Evolutionary conservation across 2,888 invertebrate genomes (phyloP), one percentile per base, ranked within the genome.

Genomic region (Thera obeliscata): DNA sequence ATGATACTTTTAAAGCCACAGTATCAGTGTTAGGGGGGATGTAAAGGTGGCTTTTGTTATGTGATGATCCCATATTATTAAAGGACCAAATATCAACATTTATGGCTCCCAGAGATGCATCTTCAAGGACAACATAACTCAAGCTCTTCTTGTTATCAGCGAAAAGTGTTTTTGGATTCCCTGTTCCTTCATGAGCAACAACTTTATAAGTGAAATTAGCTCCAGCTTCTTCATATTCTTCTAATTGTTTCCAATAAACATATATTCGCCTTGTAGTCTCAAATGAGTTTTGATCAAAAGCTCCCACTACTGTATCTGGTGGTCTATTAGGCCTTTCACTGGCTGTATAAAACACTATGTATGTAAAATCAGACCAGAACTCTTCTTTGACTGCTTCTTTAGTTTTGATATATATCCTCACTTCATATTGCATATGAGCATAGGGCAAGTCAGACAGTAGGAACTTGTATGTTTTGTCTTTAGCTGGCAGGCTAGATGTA

Each of bases 231-330:
- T 96, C 94, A 81, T 94, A 94, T 56, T 94, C 94, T 33, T 95
- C 94, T 61, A 98, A 94, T 73, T 96, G 95, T 81, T 96, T 95
- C 97, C 98, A 98, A 84, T 97, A 98, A 35, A 98, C 89, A 82
- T 95, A 95, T 54, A 97, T 91, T 63, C 95, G 94, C 72, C 96
- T 92, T 69, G 94, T 93, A 50, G 88, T 86, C 33, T 93, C 89
- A 78, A 86, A 94, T 61, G 85, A 85, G 88, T 90, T 88, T 73
- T 96, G 94, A 83, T 96, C 95, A 83, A 97, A 98, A 79, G 96
- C 96, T 52, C 98, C 97, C 12, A 95, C 91, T 72, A 95, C 95
- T 3, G 96, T 95, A 61, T 94, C 94, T 0, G 98, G 98, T 46
- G 97, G 95, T 46, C 94, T 89, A 22, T 92, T 94, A 2, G 97